phyloP scores from a whole-genome alignment of 2,797 vertebrate species.

The Catostomus latipinnis region DNA sequence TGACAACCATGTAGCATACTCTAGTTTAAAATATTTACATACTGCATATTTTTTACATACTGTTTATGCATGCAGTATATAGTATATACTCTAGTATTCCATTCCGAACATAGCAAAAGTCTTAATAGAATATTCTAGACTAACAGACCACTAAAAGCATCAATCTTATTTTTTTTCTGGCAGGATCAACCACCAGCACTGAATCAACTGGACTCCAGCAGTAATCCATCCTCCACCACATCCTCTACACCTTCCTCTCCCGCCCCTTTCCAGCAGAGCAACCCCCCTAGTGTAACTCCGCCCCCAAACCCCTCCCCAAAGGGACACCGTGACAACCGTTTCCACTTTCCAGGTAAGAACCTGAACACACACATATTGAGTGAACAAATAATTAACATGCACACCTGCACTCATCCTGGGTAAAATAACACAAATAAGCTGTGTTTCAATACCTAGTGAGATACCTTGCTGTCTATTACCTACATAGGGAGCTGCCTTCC shows the following conservation, averaged over 20 bases:
- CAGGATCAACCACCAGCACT: conserved; percentile 92
- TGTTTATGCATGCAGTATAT: no score
- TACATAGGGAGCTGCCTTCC: no score
- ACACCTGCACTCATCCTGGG: not conserved
- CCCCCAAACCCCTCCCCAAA: conserved; percentile 97
- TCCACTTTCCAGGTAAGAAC: conserved; percentile 92
- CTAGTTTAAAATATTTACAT: no score
- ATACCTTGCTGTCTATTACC: no score
- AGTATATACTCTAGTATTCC: no score
- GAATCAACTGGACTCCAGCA: conserved; percentile 97
- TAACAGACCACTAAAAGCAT: not conserved
- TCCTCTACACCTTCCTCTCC: conserved; percentile 98
- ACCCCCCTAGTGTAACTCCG: conserved; percentile 92
- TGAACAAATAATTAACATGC: not conserved
- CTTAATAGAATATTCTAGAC: no score
- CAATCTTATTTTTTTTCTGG: not conserved
- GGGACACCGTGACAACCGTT: conserved; percentile 89
- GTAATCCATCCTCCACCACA: conserved; percentile 97
- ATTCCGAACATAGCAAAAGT: no score
- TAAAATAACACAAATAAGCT: not conserved
- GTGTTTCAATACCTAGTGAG: not conserved
- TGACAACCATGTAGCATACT: no score
- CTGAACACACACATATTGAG: not conserved
- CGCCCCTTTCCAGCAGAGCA: conserved; percentile 91
- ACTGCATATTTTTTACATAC: no score